Evolutionary conservation across 1,140 invertebrate species (phyloP).

Genomic region (Drosophila eugracilis): DNA sequence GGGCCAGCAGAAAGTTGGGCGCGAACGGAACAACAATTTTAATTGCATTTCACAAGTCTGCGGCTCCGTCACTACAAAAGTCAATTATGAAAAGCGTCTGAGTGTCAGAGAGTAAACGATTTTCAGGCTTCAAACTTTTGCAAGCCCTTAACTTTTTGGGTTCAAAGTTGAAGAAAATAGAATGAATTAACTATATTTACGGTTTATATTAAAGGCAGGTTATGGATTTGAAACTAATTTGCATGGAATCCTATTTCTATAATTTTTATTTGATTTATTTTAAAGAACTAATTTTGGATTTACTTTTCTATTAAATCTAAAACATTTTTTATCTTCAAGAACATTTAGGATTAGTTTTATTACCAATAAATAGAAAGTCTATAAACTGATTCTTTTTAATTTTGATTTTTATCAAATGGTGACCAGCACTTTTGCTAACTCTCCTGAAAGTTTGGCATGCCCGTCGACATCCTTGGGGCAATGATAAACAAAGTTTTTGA

Average conservation of each 20-base stretch:
- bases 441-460: constrained; percentile 27
- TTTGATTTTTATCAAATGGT: not conserved
- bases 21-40: constrained; percentile 48
- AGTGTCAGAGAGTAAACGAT: constrained; percentile 12
- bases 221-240: too few species aligned
- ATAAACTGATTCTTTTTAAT: not conserved
- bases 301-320: too few species aligned
- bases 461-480: constrained; percentile 14
- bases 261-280: too few species aligned
- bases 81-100: constrained; percentile 31
- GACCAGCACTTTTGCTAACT: constrained; percentile 13
- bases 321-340: too few species aligned
- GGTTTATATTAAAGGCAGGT: not conserved
- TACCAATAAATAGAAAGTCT: not conserved
- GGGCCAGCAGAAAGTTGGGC: constrained; percentile 9
- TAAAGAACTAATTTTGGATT: too few species aligned
- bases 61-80: constrained; percentile 10
- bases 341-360: not conserved
- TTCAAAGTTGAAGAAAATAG: not conserved
- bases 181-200: too few species aligned
- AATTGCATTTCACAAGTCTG: constrained; percentile 38
- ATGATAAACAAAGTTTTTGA: constrained; percentile 37
- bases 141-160: not conserved
- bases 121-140: constrained; percentile 22
- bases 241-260: too few species aligned